Base-by-base conservation (phyloP, 2,888 invertebrate species). In the Entomobrya proxima region DNA sequence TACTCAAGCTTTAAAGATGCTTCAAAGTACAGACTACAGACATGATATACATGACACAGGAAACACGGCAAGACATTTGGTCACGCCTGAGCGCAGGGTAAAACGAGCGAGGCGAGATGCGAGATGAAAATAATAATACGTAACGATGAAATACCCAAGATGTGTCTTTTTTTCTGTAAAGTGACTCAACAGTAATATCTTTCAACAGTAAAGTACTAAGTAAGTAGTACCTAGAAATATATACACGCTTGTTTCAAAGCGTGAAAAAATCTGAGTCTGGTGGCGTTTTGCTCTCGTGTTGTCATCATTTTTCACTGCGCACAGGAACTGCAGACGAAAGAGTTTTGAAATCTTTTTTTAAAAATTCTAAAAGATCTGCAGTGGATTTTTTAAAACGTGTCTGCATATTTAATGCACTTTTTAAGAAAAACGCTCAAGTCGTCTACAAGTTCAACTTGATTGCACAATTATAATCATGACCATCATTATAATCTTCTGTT, bases 1-100 rank as follows among this genome's bases (percentile, higher is more conserved):
- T n/a, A n/a, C n/a, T n/a, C 2, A n/a, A n/a, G n/a, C n/a, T n/a
- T n/a, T n/a, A n/a, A n/a, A n/a, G n/a, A n/a, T n/a, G n/a, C n/a
- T n/a, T n/a, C n/a, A n/a, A n/a, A n/a, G n/a, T 80, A 69, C 69
- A 55, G 52, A 80, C 69, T 80, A 37, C 69, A 32, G 79, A 79
- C 21, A 67, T 52, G 67, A 44, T 13, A 47, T 18, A 35, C 52
- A 67, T 80, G 80, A 72, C 72, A 81, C 81, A 81, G 81, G 81
- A 81, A 81, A 37, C 74, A 81, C 81, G 81, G 81, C 72, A 81
- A 81, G 74, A 74, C 81, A 81, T 81, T 81, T 81, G 74, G 81
- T 81, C 81, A 74, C 61, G 81, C 74, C 58, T 81, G 72, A 81
- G 81, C 72, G 74, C 24, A 58, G 74, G 11, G 55, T 44, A 61